Evolutionary conservation across 2,113 vertebrate species (phyloP).

Genomic region (Mugil cephalus): DNA sequence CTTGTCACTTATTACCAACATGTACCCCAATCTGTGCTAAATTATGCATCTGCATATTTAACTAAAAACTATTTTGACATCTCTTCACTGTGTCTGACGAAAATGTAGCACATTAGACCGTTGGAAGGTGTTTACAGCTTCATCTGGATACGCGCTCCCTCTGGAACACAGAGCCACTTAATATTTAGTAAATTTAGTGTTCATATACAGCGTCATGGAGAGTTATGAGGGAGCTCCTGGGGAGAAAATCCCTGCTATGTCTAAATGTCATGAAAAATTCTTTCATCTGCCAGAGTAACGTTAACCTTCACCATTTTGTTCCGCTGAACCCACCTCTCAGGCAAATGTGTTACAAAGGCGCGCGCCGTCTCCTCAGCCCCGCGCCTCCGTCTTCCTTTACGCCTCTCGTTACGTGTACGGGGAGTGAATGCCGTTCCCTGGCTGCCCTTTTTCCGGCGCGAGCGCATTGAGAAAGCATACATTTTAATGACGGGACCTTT

Average conservation of each 20-base stretch:
- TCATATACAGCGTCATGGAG: slow-evolving; percentile 45
- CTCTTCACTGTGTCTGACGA: background rate
- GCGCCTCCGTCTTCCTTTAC: slow-evolving; percentile 20
- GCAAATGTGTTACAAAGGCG: slow-evolving; percentile 80
- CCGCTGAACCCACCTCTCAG: slow-evolving; percentile 77
- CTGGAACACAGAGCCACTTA: slow-evolving; percentile 43
- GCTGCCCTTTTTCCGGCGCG: slow-evolving; percentile 69
- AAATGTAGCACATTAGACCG: slow-evolving; percentile 4
- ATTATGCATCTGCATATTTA: too few relatives aligned
- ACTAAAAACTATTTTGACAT: background rate
- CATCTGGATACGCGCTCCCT: background rate
- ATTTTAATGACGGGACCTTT: slow-evolving; percentile 99
- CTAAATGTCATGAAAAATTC: slow-evolving; percentile 83
- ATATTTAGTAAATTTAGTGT: slow-evolving; percentile 72
- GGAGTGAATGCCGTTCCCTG: slow-evolving; percentile 75
- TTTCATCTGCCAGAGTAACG: slow-evolving; percentile 80
- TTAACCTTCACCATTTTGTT: slow-evolving; percentile 85
- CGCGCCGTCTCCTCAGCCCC: slow-evolving; percentile 23
- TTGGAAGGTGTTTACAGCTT: slow-evolving; percentile 16
- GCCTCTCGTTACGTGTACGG: slow-evolving; percentile 76
- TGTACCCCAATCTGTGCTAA: background rate
- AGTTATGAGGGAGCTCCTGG: slow-evolving; percentile 68
- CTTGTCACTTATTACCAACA: background rate
- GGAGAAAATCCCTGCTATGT: slow-evolving; percentile 72
- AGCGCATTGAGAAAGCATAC: slow-evolving; percentile 90